phyloP scores from a whole-genome alignment of 1,140 invertebrate genomes.

The Macrostomum lignano region DNA sequence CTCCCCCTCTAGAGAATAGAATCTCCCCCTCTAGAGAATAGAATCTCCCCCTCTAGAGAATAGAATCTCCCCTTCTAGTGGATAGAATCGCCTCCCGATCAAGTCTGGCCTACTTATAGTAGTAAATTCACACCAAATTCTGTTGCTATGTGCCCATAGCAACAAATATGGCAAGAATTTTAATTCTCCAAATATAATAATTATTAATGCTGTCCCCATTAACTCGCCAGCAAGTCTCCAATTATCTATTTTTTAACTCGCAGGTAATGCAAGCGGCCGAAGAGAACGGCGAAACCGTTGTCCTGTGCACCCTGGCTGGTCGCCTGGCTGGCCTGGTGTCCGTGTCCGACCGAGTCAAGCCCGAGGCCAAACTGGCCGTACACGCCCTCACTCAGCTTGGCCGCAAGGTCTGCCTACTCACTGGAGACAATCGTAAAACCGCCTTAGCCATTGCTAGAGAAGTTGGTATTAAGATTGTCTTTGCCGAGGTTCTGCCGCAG shows the following conservation, averaged over 20 bases:
- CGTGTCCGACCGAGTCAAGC: slow-evolving; percentile 71
- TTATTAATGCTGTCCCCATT: too few species aligned
- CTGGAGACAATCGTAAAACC: slow-evolving; percentile 85
- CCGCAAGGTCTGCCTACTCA: slow-evolving; percentile 66
- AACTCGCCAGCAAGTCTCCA: slow-evolving; percentile 2
- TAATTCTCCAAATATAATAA: too few species aligned
- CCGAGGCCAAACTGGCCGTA: slow-evolving; percentile 69
- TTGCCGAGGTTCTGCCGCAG: slow-evolving; percentile 82
- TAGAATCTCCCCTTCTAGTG: too few species aligned
- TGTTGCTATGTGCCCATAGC: too few species aligned
- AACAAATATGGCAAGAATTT: too few species aligned
- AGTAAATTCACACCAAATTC: too few species aligned
- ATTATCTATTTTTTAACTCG: too few species aligned
- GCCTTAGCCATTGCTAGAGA: slow-evolving; percentile 70
- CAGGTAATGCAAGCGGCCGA: slow-evolving; percentile 49
- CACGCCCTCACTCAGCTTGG: slow-evolving; percentile 71
- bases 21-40: too few species aligned
- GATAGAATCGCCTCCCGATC: too few species aligned
- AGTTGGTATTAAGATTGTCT: slow-evolving; percentile 70
- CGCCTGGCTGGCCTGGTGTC: slow-evolving; percentile 45
- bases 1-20: too few species aligned
- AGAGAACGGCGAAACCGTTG: slow-evolving; percentile 56
- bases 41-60: too few species aligned
- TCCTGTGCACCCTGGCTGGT: slow-evolving; percentile 59
- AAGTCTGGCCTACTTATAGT: too few species aligned